Percentiles rank a stretch among this genome's conserved stretches.
phyloP scores from a whole-genome alignment of 1,140 invertebrate genomes.

The Polypedilum pembai region DNA sequence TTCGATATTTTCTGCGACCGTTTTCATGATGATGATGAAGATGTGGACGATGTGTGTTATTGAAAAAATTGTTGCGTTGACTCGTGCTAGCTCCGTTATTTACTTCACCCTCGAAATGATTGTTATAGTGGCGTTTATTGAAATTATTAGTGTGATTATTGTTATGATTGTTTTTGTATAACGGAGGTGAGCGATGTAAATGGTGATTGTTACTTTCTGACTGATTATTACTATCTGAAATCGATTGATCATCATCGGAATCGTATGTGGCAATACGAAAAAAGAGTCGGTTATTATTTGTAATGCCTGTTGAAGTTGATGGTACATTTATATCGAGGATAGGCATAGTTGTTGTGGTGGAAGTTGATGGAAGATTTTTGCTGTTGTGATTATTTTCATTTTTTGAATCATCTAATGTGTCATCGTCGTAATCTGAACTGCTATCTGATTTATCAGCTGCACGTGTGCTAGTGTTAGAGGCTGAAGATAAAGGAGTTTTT shows the following conservation, averaged over 20 bases:
- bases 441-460: conserved; percentile 5
- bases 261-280: conserved; percentile 22
- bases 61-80: not conserved
- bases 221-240: not conserved
- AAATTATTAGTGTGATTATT: not conserved
- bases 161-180: not conserved
- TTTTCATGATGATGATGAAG: not conserved
- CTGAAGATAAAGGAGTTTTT: conserved; percentile 1
- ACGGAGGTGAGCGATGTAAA: not conserved
- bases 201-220: not conserved
- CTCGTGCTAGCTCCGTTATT: not conserved
- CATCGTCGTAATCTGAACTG: conserved; percentile 30
- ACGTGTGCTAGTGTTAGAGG: conserved; percentile 20
- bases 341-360: not conserved
- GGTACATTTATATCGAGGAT: conserved; percentile 31
- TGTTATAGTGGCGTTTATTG: not conserved
- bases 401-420: not conserved
- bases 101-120: not conserved
- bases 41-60: not conserved
- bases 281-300: conserved; percentile 31
- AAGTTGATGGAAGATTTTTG: not conserved
- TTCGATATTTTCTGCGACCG: not conserved
- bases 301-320: conserved; percentile 35
- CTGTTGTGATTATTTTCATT: conserved; percentile 9
- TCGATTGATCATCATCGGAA: conserved; percentile 29